Evolutionary conservation across 1,140 invertebrate species (phyloP), one percentile per base, ranked within the genome.

Genomic region (Patella vulgata): DNA sequence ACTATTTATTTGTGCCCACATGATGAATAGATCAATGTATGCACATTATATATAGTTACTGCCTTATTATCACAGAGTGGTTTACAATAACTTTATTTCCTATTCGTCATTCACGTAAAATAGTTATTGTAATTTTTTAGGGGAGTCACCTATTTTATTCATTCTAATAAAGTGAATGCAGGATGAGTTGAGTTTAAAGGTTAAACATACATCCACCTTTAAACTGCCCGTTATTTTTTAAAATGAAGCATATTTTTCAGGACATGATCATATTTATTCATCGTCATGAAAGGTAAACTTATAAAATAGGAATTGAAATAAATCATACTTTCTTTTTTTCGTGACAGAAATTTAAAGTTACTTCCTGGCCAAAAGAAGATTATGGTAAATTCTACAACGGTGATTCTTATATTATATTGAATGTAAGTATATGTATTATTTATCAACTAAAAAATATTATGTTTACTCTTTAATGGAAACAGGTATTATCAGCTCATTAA

Each of bases 381-480:
- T 91, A 91, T 83, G 94, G 94, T n/a, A 92, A 93, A 80, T 96
- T 96, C 82, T 92, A 90, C 78, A 89, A 88, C 58, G 94, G 94
- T 14, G 94, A 96, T 82, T 95, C 93, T 1, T 96, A 95, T 82
- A 94, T 96, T 55, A 84, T 96, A 44, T 83, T 96, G 3, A 90
- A 91, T 85, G 93, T 95, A 88, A 90, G 89, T 89, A 50, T 39
- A 39, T 54, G 43, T 25, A 25, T 44, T 42, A 30, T 44, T 39
- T 21, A n/a, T n/a, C n/a, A n/a, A n/a, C n/a, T n/a, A n/a, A n/a
- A n/a, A n/a, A n/a, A n/a, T n/a, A n/a, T n/a, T 62, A 12, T 58
- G 59, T 12, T 30, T 55, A 43, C 52, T 63, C 28, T 68, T 69
- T 23, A 33, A 91, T 72, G 90, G 19, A 12, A 27, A 28, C 6